Evolutionary conservation across 2,797 vertebrate species (phyloP), one percentile per base, ranked within the genome.

Genomic region (Cetoscarus ocellatus): DNA sequence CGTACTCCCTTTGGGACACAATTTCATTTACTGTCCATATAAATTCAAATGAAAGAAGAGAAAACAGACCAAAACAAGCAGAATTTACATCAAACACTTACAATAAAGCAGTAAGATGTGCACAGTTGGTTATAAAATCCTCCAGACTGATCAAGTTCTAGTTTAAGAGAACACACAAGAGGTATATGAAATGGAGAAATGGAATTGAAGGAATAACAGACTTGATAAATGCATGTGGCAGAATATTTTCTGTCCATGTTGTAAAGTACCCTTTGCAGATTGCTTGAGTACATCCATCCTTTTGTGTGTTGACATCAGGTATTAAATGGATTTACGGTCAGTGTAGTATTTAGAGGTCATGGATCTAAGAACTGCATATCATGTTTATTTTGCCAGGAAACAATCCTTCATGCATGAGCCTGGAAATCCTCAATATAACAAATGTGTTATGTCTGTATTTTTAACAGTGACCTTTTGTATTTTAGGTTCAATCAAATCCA

Each of bases 391-490:
- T 67, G 14, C 1, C 75, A 34, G 17, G 42, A 67, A 70, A 61
- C 47, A 78, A 70, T 79, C 50, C 18, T 9, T 6, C n/a, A 47
- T 63, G 10, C 34, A 35, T 36, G 48, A 18, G 34, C 3, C 18
- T 38, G 61, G 11, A 47, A 42, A 59, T 36, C 45, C 44, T 51
- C 48, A 43, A 35, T 35, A 56, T 57, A 39, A 40, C n/a, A 47
- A 67, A 70, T 43, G 18, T 13, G 15, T 44, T 58, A 73, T 75
- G 80, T 84, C 42, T 14, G 57, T 39, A 11, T 74, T 77, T 77
- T 58, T 57, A 45, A 55, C 50, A 13, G 12, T 92, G 82, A 92
- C 87, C 86, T 93, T 91, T 73, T 70, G 67, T 70, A 62, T 75
- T 68, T 34, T 35, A 38, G 75, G 80, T 86, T 91, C 80, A 87